phyloP scores from a whole-genome alignment of 2,113 vertebrate species.

The Ochotona princeps region DNA sequence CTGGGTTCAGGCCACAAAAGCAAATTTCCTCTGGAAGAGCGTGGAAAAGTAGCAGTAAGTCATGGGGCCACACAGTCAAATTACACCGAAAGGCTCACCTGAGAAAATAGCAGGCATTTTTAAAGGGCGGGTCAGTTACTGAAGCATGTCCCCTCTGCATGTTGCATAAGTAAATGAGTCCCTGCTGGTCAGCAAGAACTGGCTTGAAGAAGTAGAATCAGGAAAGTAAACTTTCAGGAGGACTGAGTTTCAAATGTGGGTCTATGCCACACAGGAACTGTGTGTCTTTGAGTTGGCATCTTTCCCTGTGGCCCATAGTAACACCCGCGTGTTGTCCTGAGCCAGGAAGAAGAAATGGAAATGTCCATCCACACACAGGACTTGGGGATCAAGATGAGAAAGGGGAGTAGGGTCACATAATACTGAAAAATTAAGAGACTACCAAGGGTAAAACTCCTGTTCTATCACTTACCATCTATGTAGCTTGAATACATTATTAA shows the following conservation, averaged over 20 bases:
- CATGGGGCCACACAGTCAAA: not conserved
- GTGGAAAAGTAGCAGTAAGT: not conserved
- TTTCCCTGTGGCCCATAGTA: not conserved
- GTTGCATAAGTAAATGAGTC: not conserved
- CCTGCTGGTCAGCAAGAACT: not conserved
- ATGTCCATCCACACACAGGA: not conserved
- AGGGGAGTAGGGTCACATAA: not conserved
- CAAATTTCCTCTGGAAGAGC: not conserved
- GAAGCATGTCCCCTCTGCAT: not conserved
- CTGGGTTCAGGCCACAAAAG: not conserved
- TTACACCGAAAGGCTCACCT: not conserved
- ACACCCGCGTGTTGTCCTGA: not conserved
- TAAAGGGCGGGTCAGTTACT: not conserved
- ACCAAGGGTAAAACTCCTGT: not conserved
- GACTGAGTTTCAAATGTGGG: not conserved
- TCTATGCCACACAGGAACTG: slow-evolving; percentile 3
- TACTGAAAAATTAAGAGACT: not conserved
- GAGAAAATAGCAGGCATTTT: not conserved
- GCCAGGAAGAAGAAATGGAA: not conserved
- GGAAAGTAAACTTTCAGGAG: not conserved
- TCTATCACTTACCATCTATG: not conserved
- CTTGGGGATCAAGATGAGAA: not conserved
- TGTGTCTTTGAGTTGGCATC: not conserved
- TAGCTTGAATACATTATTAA: not conserved
- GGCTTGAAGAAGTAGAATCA: not conserved